Evolutionary conservation across 2,888 invertebrate species (phyloP).

Genomic region (Perizoma affinitatum): DNA sequence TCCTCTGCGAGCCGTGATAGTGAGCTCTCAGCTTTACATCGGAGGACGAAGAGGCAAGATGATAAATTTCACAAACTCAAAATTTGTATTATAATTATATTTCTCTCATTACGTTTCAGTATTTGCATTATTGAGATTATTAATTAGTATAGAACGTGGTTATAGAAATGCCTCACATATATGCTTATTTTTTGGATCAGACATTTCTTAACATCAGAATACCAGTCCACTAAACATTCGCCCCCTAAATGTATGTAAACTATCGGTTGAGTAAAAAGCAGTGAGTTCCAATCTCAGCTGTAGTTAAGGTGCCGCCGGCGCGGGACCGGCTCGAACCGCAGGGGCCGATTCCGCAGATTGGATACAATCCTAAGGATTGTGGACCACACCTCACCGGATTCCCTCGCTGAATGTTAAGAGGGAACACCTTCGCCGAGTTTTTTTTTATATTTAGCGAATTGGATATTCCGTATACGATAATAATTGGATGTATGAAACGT

Average conservation of each 20-base stretch:
- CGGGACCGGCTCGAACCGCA: constrained; percentile 10
- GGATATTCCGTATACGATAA: too few relatives aligned
- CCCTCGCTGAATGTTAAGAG: too few relatives aligned
- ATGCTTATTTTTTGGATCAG: too few relatives aligned
- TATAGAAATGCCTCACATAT: too few relatives aligned
- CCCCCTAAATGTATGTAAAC: constrained; percentile 10
- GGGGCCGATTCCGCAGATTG: constrained; percentile 26
- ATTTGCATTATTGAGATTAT: too few relatives aligned
- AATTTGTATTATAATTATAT: too few relatives aligned
- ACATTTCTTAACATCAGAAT: not conserved
- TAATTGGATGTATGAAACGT: too few relatives aligned
- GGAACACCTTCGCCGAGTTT: too few relatives aligned
- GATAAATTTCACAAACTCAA: too few relatives aligned
- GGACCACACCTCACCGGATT: constrained; percentile 4
- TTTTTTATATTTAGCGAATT: too few relatives aligned
- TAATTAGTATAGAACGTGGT: too few relatives aligned
- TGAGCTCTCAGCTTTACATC: constrained; percentile 5
- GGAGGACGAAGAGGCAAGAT: not conserved
- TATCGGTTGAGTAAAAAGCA: constrained; percentile 9
- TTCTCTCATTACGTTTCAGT: too few relatives aligned
- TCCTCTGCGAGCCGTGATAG: constrained; percentile 2
- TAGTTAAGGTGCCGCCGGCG: constrained; percentile 1
- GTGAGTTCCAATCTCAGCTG: constrained; percentile 7
- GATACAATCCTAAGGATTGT: constrained; percentile 9
- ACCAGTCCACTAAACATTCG: not conserved